These are phyloP conservation scores for Anguilla marmorata DNA, from an alignment of 2,797 vertebrate species.

Conservation along the genomic window DNA sequence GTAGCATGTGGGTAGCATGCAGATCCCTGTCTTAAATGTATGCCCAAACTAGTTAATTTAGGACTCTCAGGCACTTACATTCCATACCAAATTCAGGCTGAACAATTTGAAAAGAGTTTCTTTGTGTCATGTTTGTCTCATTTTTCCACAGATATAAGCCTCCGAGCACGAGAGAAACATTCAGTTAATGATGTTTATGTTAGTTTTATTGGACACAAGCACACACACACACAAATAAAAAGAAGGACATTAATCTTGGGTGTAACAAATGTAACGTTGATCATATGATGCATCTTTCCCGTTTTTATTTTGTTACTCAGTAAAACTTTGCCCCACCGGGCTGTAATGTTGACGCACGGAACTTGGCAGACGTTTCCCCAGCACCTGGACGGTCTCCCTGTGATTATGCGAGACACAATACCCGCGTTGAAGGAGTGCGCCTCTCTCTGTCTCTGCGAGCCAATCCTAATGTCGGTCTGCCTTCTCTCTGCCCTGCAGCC, in stretches of 20 bases:
- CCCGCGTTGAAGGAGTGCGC: neutral
- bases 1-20: neutral
- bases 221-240: neutral
- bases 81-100: neutral
- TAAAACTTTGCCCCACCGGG: neutral
- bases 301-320: neutral
- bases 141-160: neutral
- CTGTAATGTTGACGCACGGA: neutral
- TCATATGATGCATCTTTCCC: neutral
- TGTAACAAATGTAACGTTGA: neutral
- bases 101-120: neutral
- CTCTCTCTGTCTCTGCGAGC: neutral
- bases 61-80: neutral
- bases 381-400: neutral
- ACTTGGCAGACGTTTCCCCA: constrained; percentile 3
- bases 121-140: neutral
- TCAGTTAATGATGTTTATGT: neutral
- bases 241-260: neutral
- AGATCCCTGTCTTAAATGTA: neutral
- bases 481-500: neutral
- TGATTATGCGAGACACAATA: neutral
- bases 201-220: neutral
- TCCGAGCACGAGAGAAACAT: neutral
- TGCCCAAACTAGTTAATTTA: neutral
- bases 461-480: neutral